Base-by-base conservation (phyloP, 2,797 vertebrate species). In the Halcyon smyrnensis region DNA sequence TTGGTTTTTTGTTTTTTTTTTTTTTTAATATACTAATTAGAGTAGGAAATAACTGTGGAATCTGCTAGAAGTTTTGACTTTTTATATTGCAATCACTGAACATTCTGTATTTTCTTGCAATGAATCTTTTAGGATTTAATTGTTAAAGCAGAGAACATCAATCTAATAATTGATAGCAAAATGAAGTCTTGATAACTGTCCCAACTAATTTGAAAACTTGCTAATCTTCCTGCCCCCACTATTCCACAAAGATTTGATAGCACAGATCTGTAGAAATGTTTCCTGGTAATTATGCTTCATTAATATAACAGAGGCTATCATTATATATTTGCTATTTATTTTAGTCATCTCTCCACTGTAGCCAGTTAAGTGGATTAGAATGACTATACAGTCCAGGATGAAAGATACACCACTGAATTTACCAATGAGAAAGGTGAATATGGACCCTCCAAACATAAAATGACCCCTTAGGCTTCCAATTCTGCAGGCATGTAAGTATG, bases 141-240 rank as follows among this genome's bases (percentile, higher is more conserved):
- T 90, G 71, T 50, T 82, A 34, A 84, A 90, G 15, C 4, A 60
- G 25, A 83, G 64, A 80, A 57, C 25, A 57, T 60, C 80, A 75
- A 89, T 56, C 43, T 24, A 87, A 14, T 77, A 87, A 79, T 0
- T 89, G 67, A 89, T 53, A 92, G 48, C n/a, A 83, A 76, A 92
- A 73, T 67, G 70, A 76, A 94, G 56, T 32, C n/a, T 56, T 80
- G 53, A 50, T 68, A 89, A 82, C 80, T 67, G 56, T 56, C 48
- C 62, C 41, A 76, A 82, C 46, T 77, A 67, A 95, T 93, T 57
- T 74, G 78, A 62, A 92, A 89, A 94, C 53, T 57, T 78, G 64
- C 54, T 89, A 68, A 60, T 94, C 84, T 56, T 90, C 45, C 68
- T 92, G 60, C 39, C 60, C 43, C 5, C 1, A 3, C 32, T 87